Percentiles rank a stretch among this genome's conserved stretches.
These are phyloP conservation scores for Gymnoscelis rufifasciata DNA, from an alignment of 2,888 invertebrate genomes.

Conservation along the genomic window DNA sequence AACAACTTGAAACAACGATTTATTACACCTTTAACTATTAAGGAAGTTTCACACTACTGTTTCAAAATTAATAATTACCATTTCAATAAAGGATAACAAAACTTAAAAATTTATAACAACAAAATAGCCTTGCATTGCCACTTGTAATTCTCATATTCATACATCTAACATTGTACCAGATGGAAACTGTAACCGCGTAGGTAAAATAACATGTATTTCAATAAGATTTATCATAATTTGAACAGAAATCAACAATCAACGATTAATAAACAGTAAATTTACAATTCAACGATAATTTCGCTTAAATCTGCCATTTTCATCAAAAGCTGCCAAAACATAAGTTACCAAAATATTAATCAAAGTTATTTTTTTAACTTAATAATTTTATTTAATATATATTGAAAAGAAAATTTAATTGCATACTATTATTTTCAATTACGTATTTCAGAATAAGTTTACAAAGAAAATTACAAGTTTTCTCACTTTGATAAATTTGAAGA, in stretches of 20 bases:
- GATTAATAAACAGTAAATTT: too few species aligned
- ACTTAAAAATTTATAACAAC: constrained; percentile 27
- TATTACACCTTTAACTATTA: constrained; percentile 48
- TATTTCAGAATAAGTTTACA: too few species aligned
- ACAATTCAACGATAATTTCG: constrained; percentile 7
- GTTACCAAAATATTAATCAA: background rate
- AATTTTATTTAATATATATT: too few species aligned
- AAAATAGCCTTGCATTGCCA: constrained; percentile 36
- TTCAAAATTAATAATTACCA: constrained; percentile 29
- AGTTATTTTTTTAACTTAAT: too few species aligned
- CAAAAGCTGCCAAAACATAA: background rate
- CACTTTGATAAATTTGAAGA: too few species aligned
- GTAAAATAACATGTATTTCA: background rate
- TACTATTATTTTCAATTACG: too few species aligned
- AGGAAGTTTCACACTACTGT: constrained; percentile 47
- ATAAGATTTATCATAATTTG: constrained; percentile 3
- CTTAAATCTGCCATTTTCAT: background rate
- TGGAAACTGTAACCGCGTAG: constrained; percentile 24
- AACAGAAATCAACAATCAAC: constrained; percentile 12
- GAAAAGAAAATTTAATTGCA: too few species aligned
- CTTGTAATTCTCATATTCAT: constrained; percentile 17
- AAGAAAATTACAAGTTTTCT: too few species aligned
- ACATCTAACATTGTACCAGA: constrained; percentile 24
- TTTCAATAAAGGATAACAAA: constrained; percentile 27
- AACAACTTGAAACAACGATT: constrained; percentile 58